These are phyloP conservation scores for Lycorma delicatula DNA, from an alignment of 1,140 invertebrate species.

Conservation along the genomic window DNA sequence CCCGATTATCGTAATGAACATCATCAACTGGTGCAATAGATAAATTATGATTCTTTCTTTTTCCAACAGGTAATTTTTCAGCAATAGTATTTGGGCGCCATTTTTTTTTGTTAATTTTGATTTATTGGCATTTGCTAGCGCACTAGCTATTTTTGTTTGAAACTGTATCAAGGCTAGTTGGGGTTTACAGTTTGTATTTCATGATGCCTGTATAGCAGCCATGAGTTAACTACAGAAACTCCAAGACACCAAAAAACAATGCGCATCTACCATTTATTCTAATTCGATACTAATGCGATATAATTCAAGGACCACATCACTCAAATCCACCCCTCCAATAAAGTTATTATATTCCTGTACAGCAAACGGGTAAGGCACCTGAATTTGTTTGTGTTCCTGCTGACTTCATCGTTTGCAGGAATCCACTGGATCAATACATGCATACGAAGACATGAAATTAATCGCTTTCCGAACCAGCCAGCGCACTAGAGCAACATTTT, in stretches of 20 bases:
- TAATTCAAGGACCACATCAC: not conserved
- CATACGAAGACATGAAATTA: not conserved
- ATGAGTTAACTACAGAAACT: not conserved
- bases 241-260: not conserved
- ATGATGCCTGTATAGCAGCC: constrained; percentile 2
- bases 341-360: constrained; percentile 3
- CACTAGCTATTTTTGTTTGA: not conserved
- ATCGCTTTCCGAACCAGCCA: not conserved
- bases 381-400: not conserved
- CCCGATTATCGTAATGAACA: not conserved
- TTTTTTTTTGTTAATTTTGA: not conserved
- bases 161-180: not conserved
- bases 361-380: constrained; percentile 2
- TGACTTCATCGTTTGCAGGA: constrained; percentile 1
- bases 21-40: not conserved
- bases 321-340: constrained; percentile 1
- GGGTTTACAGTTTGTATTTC: not conserved
- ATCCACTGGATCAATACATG: not conserved
- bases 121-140: not conserved
- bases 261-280: not conserved
- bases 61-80: not conserved
- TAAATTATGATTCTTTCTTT: not conserved
- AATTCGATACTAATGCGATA: not conserved
- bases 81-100: not conserved
- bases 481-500: not conserved